These are phyloP conservation scores for Mareca strepera DNA, from an alignment of 2,797 vertebrate species.

Conservation along the genomic window DNA sequence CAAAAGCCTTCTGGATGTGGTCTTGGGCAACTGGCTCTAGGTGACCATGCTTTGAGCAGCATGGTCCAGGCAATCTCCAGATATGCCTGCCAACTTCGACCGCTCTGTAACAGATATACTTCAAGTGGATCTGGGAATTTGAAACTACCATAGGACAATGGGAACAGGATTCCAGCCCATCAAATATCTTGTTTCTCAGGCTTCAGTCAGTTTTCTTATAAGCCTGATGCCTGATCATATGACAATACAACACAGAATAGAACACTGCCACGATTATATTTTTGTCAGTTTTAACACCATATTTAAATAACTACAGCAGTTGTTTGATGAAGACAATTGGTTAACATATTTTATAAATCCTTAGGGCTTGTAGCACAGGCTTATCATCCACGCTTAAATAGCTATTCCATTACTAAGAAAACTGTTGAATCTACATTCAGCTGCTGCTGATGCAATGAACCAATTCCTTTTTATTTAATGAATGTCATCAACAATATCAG, in stretches of 20 bases:
- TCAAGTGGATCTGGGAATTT: neutral
- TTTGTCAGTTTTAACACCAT: neutral
- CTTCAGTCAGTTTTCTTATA: neutral
- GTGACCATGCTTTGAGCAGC: neutral
- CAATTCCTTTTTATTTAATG: neutral
- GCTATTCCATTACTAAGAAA: neutral
- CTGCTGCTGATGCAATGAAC: neutral
- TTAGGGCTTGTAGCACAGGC: neutral
- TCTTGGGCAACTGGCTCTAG: neutral
- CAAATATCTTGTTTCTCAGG: neutral
- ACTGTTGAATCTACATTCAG: neutral
- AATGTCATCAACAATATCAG: neutral
- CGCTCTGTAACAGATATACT: neutral
- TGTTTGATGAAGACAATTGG: neutral
- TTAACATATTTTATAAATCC: neutral
- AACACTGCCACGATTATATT: neutral
- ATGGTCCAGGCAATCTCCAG: neutral
- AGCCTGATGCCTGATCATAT: neutral
- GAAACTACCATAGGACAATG: neutral
- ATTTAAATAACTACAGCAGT: neutral
- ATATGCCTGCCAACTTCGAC: neutral
- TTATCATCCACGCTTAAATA: neutral
- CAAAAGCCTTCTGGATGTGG: neutral
- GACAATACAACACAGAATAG: neutral
- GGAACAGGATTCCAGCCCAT: neutral